Percentiles rank a stretch among this genome's conserved stretches.
Evolutionary conservation across 1,140 invertebrate species (phyloP).

Genomic region (Dysdera silvatica): DNA sequence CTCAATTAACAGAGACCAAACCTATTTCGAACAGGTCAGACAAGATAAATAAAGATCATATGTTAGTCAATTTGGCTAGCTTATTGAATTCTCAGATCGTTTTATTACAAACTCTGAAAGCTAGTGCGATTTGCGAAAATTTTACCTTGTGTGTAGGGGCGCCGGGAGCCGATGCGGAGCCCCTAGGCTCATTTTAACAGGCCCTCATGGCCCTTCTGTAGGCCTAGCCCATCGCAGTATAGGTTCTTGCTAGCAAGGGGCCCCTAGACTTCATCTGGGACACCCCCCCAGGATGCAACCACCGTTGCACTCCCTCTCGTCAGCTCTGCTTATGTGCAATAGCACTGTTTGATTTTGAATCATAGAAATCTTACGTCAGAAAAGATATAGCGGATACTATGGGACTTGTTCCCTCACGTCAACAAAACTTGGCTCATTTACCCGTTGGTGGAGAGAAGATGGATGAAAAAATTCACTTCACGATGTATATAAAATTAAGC

Average conservation of each 20-base stretch:
- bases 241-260: too few species aligned
- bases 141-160: neutral
- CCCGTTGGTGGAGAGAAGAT: neutral
- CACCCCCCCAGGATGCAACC: too few species aligned
- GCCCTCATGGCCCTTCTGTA: too few species aligned
- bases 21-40: neutral
- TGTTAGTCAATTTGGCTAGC: neutral
- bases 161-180: too few species aligned
- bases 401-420: neutral
- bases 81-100: neutral
- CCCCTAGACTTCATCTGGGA: too few species aligned
- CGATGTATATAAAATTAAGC: too few species aligned
- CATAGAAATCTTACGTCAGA: neutral
- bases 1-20: too few species aligned
- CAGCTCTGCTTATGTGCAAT: too few species aligned
- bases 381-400: too few species aligned
- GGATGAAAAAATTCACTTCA: neutral
- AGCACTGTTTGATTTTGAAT: neutral
- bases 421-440: neutral
- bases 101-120: neutral
- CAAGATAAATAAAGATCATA: neutral
- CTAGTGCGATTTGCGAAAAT: neutral
- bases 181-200: too few species aligned
- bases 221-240: too few species aligned
- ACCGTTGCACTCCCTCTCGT: too few species aligned